A percentile compares a stretch with the other conserved stretches of the same genome.
Conservation (phyloP, 53 echinoderm and acorn worm species). For the Patiria pectinifera region DNA sequence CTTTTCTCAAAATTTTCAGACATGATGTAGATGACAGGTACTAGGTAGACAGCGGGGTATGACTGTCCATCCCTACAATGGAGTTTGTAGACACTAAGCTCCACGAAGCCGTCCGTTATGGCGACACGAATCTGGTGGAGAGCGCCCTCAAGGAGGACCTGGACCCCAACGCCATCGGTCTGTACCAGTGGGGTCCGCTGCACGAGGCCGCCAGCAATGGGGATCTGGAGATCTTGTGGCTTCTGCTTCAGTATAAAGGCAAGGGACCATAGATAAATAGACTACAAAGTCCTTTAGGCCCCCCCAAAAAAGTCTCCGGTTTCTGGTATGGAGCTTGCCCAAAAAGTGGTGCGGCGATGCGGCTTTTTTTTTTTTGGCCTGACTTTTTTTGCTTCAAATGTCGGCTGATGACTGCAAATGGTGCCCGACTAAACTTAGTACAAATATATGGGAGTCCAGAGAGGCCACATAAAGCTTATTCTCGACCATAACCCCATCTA, state of each 20-base stretch:
- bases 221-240: constrained; percentile 78
- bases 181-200: constrained; percentile 89
- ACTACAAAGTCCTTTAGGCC: too few species aligned
- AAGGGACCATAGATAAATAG: background rate
- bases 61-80: constrained; percentile 14
- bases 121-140: constrained; percentile 88
- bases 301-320: too few species aligned
- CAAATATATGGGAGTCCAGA: too few species aligned
- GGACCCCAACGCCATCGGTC: constrained; percentile 90
- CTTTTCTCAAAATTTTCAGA: background rate
- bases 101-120: constrained; percentile 95
- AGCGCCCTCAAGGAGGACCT: constrained; percentile 81
- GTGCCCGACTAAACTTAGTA: too few species aligned
- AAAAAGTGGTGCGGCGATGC: too few species aligned
- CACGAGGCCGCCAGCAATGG: constrained; percentile 94
- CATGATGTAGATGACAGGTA: background rate
- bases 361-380: too few species aligned
- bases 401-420: too few species aligned
- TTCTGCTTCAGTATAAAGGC: constrained; percentile 86
- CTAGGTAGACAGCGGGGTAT: background rate
- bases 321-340: too few species aligned
- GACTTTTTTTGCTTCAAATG: too few species aligned
- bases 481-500: too few species aligned
- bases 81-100: constrained; percentile 83
- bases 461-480: too few species aligned